These are phyloP conservation scores for Pangasianodon gigas DNA, from an alignment of 2,113 vertebrate species.

Conservation along the genomic window DNA sequence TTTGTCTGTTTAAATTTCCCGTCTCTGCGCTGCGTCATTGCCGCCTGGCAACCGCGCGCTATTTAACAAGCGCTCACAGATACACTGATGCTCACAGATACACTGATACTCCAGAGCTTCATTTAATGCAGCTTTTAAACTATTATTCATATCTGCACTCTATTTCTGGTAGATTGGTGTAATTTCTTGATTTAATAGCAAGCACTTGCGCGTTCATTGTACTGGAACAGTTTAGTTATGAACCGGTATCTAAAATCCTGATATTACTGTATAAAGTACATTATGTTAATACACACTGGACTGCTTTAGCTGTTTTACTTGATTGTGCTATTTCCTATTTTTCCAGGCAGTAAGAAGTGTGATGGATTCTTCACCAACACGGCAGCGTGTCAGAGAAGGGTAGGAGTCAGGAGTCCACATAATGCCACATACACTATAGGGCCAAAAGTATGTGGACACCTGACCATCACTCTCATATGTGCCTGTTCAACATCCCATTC, in stretches of 20 bases:
- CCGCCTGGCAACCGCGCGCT: conserved; percentile 12
- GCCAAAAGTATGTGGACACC: background rate
- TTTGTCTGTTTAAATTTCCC: conserved; percentile 10
- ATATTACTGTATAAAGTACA: background rate
- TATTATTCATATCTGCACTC: background rate
- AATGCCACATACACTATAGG: background rate
- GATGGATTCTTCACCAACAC: conserved; percentile 42
- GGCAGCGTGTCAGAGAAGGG: conserved; percentile 1
- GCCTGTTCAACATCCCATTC: background rate
- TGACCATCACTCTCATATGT: background rate
- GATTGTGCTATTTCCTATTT: background rate
- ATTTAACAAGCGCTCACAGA: background rate
- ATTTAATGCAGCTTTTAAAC: background rate
- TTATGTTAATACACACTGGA: background rate
- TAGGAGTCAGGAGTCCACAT: background rate
- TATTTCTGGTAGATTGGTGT: background rate
- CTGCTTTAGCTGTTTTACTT: background rate
- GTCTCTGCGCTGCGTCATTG: conserved; percentile 6
- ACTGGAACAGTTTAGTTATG: background rate
- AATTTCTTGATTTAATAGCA: background rate
- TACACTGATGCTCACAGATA: background rate
- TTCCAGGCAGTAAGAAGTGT: background rate
- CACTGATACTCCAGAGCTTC: background rate
- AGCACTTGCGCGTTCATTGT: background rate
- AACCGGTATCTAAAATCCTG: background rate